A percentile compares a stretch with the other conserved stretches of the same genome.
Evolutionary conservation across 2,888 invertebrate genomes (phyloP).

Genomic region (Cantharis rufa): DNA sequence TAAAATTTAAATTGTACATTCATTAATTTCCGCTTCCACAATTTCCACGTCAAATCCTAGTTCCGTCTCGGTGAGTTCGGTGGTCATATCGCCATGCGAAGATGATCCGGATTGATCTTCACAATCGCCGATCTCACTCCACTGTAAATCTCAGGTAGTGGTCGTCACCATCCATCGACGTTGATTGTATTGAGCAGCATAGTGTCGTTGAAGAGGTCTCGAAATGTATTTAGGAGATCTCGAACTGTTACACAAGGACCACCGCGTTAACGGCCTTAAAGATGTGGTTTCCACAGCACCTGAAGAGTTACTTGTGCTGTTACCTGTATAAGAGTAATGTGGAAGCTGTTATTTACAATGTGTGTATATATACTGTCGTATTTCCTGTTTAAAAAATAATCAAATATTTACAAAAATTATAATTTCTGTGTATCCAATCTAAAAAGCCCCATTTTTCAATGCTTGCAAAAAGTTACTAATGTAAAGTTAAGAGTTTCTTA

Average conservation of each 20-base stretch:
- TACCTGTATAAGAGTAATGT: conserved; percentile 41
- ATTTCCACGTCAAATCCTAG: neutral
- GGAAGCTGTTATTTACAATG: conserved; percentile 13
- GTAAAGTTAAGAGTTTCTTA: neutral
- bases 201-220: conserved; percentile 39
- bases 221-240: conserved; percentile 36
- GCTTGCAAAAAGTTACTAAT: neutral
- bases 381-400: neutral
- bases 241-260: conserved; percentile 48
- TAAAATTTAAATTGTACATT: conserved; percentile 36
- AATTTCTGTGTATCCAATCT: neutral
- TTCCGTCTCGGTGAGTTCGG: conserved; percentile 38
- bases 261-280: conserved; percentile 48
- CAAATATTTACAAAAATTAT: neutral
- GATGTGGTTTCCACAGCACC: conserved; percentile 52
- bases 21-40: conserved; percentile 28
- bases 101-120: conserved; percentile 24
- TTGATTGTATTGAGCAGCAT: conserved; percentile 45
- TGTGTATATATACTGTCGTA: neutral
- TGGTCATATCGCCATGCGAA: conserved; percentile 26
- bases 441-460: neutral
- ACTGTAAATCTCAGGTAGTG: conserved; percentile 46
- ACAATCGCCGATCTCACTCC: conserved; percentile 27
- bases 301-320: conserved; percentile 54
- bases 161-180: conserved; percentile 51